Evolutionary conservation across 2,113 vertebrate genomes (phyloP), one percentile per base, ranked within the genome.

Genomic region (Gobio gobio): DNA sequence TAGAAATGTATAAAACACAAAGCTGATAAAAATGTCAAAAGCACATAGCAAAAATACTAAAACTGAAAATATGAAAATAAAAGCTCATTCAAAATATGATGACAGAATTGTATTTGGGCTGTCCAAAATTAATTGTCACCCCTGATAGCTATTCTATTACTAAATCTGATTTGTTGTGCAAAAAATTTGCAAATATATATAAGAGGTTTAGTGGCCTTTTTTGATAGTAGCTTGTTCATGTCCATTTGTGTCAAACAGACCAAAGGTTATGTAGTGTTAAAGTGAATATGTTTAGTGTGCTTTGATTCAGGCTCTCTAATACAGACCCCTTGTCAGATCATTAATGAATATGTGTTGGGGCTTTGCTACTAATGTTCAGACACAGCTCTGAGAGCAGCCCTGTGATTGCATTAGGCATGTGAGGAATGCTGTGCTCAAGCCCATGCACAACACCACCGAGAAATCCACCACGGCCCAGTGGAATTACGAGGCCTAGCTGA

Each of bases 391-490:
- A 86, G 86, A 88, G 85, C 85, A 45, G 76, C 87, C 79, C 90
- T 90, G 90, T 86, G 90, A 93, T 88, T 87, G 86, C 83, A 82
- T 88, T 64, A 54, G 88, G 91, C 87, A 93, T 93, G 89, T 86
- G 78, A 91, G 85, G 90, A 93, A 93, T 93, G 92, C 90, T 84
- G 59, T 47, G 70, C 92, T 93, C 91, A 91, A 91, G 92, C 89
- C 88, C 75, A 24, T 91, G 89, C 90, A 89, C 90, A 86, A 87
- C 82, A 73, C 83, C 72, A 66, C 10, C 7, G 83, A 90, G 85
- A 89, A 89, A 87, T 78, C 84, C 87, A 87, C 86, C 87, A 79
- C 74, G 54, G 80, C 72, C 73, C 83, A 76, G 78, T 13, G 83
- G 83, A 88, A 90, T 80, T 89, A 87, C 68, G 88, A 92, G 89